phyloP scores from a whole-genome alignment of 2,113 vertebrate genomes.

The Synchiropus splendidus region DNA sequence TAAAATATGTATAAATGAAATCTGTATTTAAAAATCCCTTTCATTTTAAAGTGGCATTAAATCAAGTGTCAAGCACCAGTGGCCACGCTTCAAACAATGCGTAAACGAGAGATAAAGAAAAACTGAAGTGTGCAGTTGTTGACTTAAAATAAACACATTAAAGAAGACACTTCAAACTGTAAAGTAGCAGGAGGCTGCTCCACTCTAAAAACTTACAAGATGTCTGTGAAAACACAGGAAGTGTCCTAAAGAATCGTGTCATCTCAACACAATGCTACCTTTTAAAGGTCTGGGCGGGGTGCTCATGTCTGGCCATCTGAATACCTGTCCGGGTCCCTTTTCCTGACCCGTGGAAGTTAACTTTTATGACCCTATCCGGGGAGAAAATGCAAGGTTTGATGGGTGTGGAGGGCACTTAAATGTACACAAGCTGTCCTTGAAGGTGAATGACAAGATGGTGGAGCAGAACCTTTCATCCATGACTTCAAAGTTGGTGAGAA shows the following conservation, averaged over 20 bases:
- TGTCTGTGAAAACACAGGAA: slow-evolving; percentile 10
- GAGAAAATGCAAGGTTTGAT: slow-evolving; percentile 14
- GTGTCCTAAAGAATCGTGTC: slow-evolving; percentile 6
- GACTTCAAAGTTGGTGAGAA: slow-evolving; percentile 41
- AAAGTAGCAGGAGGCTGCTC: no score
- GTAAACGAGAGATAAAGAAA: no score
- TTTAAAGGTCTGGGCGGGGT: slow-evolving; percentile 33
- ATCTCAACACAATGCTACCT: slow-evolving; percentile 13
- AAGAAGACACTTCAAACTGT: no score
- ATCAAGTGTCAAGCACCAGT: no score
- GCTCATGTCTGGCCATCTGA: slow-evolving; percentile 13
- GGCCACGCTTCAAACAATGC: no score
- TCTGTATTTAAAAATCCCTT: no score
- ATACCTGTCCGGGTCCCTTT: slow-evolving; percentile 19
- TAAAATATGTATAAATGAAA: no score
- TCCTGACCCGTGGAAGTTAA: slow-evolving; percentile 16
- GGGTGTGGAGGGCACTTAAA: slow-evolving; percentile 35
- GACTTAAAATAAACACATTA: no score
- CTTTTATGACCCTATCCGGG: slow-evolving; percentile 23
- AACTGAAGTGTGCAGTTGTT: no score
- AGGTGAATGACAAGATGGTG: slow-evolving; percentile 16
- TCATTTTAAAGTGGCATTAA: no score
- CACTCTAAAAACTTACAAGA: slow-evolving; percentile 11
- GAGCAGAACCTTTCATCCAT: slow-evolving; percentile 34
- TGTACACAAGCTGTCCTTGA: slow-evolving; percentile 7